Base-by-base conservation (phyloP, 2,888 invertebrate genomes). In the Campopleginae sp. region DNA sequence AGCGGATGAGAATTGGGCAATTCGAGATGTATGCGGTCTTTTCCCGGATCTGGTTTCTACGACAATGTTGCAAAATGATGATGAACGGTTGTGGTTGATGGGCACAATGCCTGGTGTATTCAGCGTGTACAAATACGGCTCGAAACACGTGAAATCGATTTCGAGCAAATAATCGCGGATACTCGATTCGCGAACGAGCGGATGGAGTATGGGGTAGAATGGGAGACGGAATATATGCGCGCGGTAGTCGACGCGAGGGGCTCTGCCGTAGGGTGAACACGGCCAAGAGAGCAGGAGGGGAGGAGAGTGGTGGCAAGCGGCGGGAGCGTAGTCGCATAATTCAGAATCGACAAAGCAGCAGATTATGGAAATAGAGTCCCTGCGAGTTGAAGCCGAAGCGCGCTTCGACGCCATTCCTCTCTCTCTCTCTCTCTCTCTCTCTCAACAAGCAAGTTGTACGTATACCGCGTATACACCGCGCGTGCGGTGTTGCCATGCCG, bases 341-440 rank as follows among this genome's bases (percentile, higher is more conserved):
- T 93, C 93, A 93, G 92, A 93, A 93, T 93, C 92, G 93, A 93
- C 93, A 93, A 93, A 93, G 93, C 93, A 92, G 92, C 93, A 93
- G 93, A 93, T 93, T 93, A 93, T 93, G 93, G 93, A 93, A 93
- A 93, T 93, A 93, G 92, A 93, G 93, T 93, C 92, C 90, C 91
- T 86, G n/a, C n/a, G 91, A 92, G 91, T 90, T 89, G 91, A 89
- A 91, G 89, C 89, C 89, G 86, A 88, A 87, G 88, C 88, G 88
- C 88, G 85, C 86, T 88, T 86, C 86, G 83, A 84, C 87, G 86
- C 81, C 88, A 84, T 88, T 81, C 80, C 88, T 82, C 86, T 85
- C 83, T 77, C 83, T 80, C 61, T 65, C 63, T 77, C 83, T 82
- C 71, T 81, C 82, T 84, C 80, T 70, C 84, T 84, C 88, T 79